Conservation (phyloP, 2,888 invertebrate species). For the Dusona sp. region DNA sequence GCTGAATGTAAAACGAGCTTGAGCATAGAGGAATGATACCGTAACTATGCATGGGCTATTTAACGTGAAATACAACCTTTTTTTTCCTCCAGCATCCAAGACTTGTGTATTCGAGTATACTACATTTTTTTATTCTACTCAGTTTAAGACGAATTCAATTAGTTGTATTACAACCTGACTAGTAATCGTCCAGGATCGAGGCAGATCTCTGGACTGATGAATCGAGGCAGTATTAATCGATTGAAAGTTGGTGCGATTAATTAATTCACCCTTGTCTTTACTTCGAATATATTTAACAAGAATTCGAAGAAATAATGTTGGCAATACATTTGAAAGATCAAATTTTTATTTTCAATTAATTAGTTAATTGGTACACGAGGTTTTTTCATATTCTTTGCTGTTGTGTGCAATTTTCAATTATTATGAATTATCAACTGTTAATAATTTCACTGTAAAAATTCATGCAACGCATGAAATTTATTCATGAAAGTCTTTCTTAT, state of each 20-base stretch:
- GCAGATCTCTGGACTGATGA: too few species aligned
- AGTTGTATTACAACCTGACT: neutral
- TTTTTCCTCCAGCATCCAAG: neutral
- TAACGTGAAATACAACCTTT: neutral
- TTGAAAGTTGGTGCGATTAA: neutral
- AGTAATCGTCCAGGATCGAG: neutral
- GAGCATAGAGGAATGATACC: slow-evolving; percentile 30
- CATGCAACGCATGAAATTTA: neutral
- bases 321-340: neutral
- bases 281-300: neutral
- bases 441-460: neutral
- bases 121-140: neutral
- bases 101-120: slow-evolving; percentile 8
- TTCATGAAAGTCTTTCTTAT: neutral
- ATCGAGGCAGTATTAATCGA: neutral
- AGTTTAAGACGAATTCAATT: neutral
- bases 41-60: slow-evolving; percentile 36
- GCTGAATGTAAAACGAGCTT: slow-evolving; percentile 53
- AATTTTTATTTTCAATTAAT: neutral
- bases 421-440: neutral
- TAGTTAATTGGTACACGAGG: too few species aligned
- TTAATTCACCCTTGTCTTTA: neutral
- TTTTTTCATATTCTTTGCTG: neutral
- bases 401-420: neutral
- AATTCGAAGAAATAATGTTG: neutral